phyloP scores from a whole-genome alignment of 2,113 vertebrate genomes.

The Rhizomys pruinosus region DNA sequence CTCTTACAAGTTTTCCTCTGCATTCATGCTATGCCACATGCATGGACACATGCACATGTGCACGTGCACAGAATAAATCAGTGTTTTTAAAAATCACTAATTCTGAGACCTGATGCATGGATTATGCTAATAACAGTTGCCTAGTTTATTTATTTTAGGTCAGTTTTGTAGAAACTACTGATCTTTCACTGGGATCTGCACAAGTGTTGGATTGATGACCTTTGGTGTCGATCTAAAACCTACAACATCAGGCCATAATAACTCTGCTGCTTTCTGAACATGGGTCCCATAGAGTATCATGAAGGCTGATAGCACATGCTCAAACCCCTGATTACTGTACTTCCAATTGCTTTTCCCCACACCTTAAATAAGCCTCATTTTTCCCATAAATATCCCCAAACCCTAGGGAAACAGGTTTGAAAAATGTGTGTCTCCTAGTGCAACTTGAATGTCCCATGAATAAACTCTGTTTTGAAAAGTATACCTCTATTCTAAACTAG shows the following conservation, averaged over 20 bases:
- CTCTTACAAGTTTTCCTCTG: too few species aligned
- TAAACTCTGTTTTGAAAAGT: background rate
- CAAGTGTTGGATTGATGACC: background rate
- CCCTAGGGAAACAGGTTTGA: background rate
- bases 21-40: too few species aligned
- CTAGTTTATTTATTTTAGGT: background rate
- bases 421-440: background rate
- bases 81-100: slow-evolving; percentile 8
- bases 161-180: background rate
- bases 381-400: background rate
- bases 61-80: too few species aligned
- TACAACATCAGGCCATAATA: background rate
- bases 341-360: background rate
- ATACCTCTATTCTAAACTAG: too few species aligned
- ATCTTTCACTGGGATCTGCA: background rate
- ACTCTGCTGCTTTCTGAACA: background rate
- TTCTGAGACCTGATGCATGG: too few species aligned
- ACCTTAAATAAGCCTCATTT: background rate
- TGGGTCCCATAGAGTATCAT: background rate
- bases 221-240: background rate
- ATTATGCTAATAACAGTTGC: background rate
- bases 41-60: too few species aligned
- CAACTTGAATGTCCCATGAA: background rate
- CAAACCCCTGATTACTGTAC: background rate
- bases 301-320: background rate